phyloP scores from a whole-genome alignment of 2,888 invertebrate genomes.

The Ichneumon xanthorius region DNA sequence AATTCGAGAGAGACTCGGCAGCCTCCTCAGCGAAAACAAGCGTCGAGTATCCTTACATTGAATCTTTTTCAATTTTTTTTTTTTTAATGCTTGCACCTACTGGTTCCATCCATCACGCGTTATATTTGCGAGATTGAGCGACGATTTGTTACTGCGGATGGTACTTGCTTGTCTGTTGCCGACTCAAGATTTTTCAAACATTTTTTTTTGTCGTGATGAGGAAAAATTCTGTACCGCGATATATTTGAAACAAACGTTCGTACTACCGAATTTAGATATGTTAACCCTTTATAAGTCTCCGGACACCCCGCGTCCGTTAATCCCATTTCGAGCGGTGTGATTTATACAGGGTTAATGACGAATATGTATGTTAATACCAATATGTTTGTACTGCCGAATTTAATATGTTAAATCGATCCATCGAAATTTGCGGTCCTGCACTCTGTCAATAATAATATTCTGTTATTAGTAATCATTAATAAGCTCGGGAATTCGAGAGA shows the following conservation, averaged over 20 bases:
- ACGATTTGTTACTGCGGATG: too few species aligned
- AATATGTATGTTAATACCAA: too few species aligned
- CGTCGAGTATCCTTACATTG: neutral
- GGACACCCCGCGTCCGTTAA: too few species aligned
- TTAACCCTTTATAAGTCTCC: too few species aligned
- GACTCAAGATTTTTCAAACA: too few species aligned
- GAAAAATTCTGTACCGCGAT: too few species aligned
- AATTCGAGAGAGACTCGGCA: constrained; percentile 3
- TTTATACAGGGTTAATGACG: too few species aligned
- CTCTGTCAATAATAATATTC: neutral
- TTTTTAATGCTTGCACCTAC: neutral
- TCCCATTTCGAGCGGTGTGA: too few species aligned
- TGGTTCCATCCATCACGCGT: too few species aligned
- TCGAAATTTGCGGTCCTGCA: neutral
- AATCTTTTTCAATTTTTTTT: neutral
- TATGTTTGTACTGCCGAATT: neutral
- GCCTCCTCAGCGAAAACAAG: constrained; percentile 4
- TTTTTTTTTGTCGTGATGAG: too few species aligned
- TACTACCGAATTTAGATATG: neutral
- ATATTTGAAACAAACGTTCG: neutral
- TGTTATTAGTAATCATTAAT: constrained; percentile 25
- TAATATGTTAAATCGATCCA: neutral
- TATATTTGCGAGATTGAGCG: too few species aligned
- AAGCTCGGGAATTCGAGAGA: constrained; percentile 31
- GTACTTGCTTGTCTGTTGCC: too few species aligned